These are phyloP conservation scores for Tragelaphus buxtoni DNA, from an alignment of 2,113 vertebrate species.

Conservation along the genomic window DNA sequence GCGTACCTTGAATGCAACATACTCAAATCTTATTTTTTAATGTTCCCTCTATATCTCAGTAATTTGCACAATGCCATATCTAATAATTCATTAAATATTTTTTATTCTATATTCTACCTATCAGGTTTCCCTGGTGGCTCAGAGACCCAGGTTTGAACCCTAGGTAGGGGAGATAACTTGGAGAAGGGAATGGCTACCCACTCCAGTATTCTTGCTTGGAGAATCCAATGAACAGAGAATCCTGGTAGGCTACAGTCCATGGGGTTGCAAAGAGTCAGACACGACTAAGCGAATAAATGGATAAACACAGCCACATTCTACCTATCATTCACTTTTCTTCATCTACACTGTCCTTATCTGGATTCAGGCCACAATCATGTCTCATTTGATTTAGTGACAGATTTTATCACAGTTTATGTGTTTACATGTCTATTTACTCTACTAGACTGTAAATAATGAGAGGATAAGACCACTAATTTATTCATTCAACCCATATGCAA, in stretches of 20 bases:
- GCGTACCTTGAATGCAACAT: neutral
- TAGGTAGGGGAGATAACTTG: neutral
- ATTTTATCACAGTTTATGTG: neutral
- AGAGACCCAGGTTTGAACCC: neutral
- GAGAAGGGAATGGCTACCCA: neutral
- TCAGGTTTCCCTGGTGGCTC: neutral
- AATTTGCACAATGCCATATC: neutral
- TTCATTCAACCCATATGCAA: neutral
- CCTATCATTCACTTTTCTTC: neutral
- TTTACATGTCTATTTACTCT: conserved; percentile 10
- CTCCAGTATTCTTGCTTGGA: neutral
- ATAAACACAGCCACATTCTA: neutral
- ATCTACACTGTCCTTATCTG: neutral
- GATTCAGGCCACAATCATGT: neutral
- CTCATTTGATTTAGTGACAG: neutral
- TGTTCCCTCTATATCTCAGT: neutral
- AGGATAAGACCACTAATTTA: neutral
- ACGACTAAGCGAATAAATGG: neutral
- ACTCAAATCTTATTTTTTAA: neutral
- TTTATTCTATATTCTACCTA: neutral
- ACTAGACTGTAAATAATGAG: neutral
- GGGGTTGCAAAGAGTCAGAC: neutral
- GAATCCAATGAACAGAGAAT: neutral
- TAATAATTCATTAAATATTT: neutral
- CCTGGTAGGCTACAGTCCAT: neutral